Evolutionary conservation across 2,797 vertebrate genomes (phyloP).

Genomic region (Amazona ochrocephala): DNA sequence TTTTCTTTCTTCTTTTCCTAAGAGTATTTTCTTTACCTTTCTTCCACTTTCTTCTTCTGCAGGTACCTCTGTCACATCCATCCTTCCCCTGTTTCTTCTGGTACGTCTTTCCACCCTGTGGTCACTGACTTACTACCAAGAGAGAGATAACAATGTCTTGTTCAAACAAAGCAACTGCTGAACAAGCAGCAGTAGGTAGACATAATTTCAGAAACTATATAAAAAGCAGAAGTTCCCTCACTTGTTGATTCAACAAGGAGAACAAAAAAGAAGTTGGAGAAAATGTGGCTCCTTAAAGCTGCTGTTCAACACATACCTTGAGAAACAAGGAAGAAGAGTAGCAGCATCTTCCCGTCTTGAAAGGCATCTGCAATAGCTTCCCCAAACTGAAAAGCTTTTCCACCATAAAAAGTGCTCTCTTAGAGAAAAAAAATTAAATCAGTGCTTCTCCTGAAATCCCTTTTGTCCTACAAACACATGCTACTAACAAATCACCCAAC

Average conservation of each 20-base stretch:
- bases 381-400: not conserved
- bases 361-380: accelerated
- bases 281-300: not conserved
- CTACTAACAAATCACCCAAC: not conserved
- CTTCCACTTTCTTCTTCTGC: not conserved
- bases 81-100: not conserved
- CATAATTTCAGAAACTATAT: not conserved
- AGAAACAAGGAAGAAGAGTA: not conserved
- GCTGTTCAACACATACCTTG: not conserved
- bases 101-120: not conserved
- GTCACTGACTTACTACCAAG: not conserved
- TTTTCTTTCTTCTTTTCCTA: not conserved
- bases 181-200: not conserved
- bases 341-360: not conserved
- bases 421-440: not conserved
- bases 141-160: conserved; percentile 44
- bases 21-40: not conserved
- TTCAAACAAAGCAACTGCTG: conserved; percentile 30
- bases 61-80: not conserved
- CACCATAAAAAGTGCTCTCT: not conserved
- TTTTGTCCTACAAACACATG: not conserved
- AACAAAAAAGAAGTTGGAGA: not conserved
- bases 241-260: not conserved
- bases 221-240: not conserved
- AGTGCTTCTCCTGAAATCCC: not conserved